phyloP scores from a whole-genome alignment of 2,888 invertebrate genomes.

The Minunthozetes semirufus region DNA sequence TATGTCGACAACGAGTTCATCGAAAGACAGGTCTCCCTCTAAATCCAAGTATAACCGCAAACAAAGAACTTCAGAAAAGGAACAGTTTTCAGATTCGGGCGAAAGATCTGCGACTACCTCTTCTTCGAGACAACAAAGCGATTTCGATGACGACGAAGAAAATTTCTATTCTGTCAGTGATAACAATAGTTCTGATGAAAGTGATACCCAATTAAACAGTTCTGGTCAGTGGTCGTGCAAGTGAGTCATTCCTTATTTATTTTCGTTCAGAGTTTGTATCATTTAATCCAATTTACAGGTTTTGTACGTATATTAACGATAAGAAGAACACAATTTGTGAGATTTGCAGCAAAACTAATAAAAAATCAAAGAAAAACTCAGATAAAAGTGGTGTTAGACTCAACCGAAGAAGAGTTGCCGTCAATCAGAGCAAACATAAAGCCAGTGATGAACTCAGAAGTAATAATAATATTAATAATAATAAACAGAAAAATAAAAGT shows the following conservation, averaged over 20 bases:
- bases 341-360: constrained; percentile 32
- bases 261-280: no score
- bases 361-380: neutral
- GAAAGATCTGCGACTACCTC: neutral
- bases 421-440: neutral
- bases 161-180: neutral
- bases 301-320: constrained; percentile 34
- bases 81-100: constrained; percentile 3
- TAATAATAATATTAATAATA: neutral
- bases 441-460: neutral
- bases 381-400: neutral
- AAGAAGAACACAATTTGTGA: constrained; percentile 31
- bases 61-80: neutral
- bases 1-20: neutral
- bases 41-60: neutral
- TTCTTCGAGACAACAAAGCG: neutral
- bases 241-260: constrained; percentile 13
- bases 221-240: constrained; percentile 32
- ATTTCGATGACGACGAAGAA: constrained; percentile 29
- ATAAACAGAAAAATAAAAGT: neutral
- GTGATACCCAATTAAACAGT: neutral
- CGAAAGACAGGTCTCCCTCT: neutral
- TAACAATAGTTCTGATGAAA: neutral
- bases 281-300: constrained; percentile 5
- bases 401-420: neutral